These are phyloP conservation scores for Centrocercus urophasianus DNA, from an alignment of 2,113 vertebrate species.

Conservation along the genomic window DNA sequence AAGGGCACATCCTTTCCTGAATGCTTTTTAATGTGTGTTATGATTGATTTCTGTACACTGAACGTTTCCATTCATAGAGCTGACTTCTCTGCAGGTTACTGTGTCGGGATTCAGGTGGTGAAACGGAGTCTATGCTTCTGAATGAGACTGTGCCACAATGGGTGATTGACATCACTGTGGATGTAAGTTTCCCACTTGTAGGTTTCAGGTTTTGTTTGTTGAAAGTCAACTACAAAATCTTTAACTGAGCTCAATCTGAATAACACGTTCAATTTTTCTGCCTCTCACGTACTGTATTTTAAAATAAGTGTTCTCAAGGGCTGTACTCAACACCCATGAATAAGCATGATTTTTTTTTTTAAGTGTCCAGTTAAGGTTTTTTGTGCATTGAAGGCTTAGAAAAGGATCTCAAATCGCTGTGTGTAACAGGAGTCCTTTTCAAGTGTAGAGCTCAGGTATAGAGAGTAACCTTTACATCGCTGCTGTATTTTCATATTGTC, in stretches of 20 bases:
- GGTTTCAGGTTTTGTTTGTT: background rate
- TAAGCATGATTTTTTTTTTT: background rate
- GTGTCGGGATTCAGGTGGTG: conserved; percentile 96
- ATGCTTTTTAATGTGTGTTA: background rate
- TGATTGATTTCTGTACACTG: background rate
- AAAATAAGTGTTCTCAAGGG: background rate
- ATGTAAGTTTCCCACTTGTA: conserved; percentile 82
- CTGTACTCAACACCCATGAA: background rate
- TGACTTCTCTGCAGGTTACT: conserved; percentile 83
- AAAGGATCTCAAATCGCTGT: background rate
- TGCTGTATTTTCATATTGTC: background rate
- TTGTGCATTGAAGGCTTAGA: background rate
- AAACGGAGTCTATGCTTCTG: conserved; percentile 97
- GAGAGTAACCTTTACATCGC: background rate
- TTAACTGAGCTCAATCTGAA: background rate
- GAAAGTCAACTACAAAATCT: background rate
- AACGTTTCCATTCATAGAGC: background rate
- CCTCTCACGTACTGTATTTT: background rate
- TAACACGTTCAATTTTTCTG: background rate
- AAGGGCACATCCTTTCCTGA: background rate
- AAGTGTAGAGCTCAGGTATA: background rate
- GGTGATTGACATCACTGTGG: conserved; percentile 99
- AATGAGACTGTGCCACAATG: conserved; percentile 98
- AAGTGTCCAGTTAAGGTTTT: background rate
- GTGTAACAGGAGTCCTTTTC: background rate